Conservation (phyloP, 64 coral and sea anemone genomes). For the Cladopsammia gracilis region DNA sequence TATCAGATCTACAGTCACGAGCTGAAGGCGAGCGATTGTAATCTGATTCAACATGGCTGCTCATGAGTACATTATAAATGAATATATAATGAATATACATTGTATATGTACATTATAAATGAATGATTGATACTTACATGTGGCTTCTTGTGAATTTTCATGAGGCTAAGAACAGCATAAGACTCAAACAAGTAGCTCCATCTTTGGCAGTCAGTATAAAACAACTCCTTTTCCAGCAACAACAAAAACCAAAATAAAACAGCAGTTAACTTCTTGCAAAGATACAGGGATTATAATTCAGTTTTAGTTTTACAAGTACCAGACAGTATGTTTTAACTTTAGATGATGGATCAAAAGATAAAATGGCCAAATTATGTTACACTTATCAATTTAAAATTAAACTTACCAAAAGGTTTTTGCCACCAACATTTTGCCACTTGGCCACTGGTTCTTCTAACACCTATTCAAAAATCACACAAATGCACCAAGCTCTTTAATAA, state of each 20-base stretch:
- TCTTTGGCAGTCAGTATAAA: conserved; percentile 85
- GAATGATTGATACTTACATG: conserved; percentile 57
- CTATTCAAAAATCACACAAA: conserved; percentile 5
- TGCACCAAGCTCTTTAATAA: too few species aligned
- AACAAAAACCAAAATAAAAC: background rate
- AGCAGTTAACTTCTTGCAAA: background rate
- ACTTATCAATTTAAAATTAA: background rate
- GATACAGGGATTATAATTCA: too few species aligned
- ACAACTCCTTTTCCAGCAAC: conserved; percentile 74
- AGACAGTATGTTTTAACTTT: too few species aligned
- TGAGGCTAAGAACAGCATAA: conserved; percentile 85
- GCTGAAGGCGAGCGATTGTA: too few species aligned
- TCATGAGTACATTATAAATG: too few species aligned
- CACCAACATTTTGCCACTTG: conserved; percentile 94
- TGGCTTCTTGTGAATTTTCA: conserved; percentile 90
- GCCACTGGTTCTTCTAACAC: conserved; percentile 89
- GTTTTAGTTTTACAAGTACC: too few species aligned
- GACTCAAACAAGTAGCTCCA: conserved; percentile 95
- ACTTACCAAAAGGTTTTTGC: conserved; percentile 81
- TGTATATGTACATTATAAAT: too few species aligned
- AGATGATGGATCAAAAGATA: too few species aligned
- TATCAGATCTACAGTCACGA: too few species aligned
- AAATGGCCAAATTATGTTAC: too few species aligned
- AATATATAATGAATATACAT: too few species aligned
- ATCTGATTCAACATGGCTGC: too few species aligned